Percentiles rank a stretch among this genome's conserved stretches.
Conservation (phyloP, 2,113 vertebrate species). For the Eulemur macaco region DNA sequence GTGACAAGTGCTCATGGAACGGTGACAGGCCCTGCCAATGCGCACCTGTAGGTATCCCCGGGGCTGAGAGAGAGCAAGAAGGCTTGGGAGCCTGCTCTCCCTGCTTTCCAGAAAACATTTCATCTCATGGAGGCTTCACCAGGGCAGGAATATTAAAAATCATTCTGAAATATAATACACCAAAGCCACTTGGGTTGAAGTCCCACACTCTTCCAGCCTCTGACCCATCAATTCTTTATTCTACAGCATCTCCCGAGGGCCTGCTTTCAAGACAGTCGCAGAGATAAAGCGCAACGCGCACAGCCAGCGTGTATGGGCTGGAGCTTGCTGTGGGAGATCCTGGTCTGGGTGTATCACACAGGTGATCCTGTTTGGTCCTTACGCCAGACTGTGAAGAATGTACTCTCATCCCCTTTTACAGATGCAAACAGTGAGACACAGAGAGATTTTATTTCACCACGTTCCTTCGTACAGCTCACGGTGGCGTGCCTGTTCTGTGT, state of each 20-base stretch:
- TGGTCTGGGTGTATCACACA: no score
- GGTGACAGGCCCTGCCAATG: rapidly evolving
- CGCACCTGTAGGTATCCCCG: rapidly evolving
- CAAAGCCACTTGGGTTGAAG: background rate
- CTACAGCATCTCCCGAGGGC: background rate
- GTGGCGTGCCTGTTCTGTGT: rapidly evolving
- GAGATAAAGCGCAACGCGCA: rapidly evolving
- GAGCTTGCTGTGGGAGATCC: background rate
- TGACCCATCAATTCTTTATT: background rate
- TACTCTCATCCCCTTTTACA: background rate
- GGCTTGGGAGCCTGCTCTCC: rapidly evolving
- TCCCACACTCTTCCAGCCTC: background rate
- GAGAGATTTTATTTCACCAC: background rate
- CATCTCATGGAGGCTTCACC: background rate
- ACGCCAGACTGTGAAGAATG: rapidly evolving
- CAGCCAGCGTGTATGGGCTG: rapidly evolving
- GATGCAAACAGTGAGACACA: background rate
- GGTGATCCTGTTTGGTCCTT: background rate
- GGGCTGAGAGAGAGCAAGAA: background rate
- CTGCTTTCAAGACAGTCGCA: background rate
- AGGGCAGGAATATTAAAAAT: background rate
- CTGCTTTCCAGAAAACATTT: background rate
- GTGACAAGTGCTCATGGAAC: rapidly evolving
- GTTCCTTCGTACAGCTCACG: rapidly evolving
- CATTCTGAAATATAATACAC: no score